Evolutionary conservation across 2,888 invertebrate species (phyloP).

Genomic region (Drepana falcataria): DNA sequence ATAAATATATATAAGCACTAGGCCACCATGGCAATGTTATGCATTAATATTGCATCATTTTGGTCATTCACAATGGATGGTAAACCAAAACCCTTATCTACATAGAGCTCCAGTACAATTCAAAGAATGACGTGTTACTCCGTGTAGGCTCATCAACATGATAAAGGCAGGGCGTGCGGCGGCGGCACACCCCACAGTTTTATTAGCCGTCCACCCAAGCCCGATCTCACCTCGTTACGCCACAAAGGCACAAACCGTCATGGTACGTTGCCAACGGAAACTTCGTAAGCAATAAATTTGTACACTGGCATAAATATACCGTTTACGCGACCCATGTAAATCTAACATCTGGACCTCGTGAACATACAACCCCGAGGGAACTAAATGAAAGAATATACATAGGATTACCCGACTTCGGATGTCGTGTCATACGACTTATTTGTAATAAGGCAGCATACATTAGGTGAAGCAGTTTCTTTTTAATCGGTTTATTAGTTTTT

Average conservation of each 20-base stretch:
- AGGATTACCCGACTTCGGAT: no score
- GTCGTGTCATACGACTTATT: no score
- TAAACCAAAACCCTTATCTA: no score
- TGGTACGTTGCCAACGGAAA: constrained; percentile 24
- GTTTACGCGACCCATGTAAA: constrained; percentile 15
- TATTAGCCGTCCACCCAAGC: constrained; percentile 48
- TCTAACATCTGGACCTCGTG: constrained; percentile 16
- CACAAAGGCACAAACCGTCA: constrained; percentile 34
- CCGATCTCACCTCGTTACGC: constrained; percentile 10
- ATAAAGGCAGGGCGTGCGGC: constrained; percentile 45
- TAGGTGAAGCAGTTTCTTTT: no score
- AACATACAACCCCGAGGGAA: neutral
- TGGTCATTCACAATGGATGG: no score
- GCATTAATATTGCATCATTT: no score
- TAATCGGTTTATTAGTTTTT: no score
- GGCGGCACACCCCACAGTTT: constrained; percentile 56
- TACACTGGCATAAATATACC: constrained; percentile 23
- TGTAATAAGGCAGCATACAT: no score
- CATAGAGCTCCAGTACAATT: neutral
- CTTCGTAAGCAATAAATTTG: constrained; percentile 30
- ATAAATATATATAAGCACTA: no score
- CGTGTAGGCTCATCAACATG: constrained; percentile 53
- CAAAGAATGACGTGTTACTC: constrained; percentile 9
- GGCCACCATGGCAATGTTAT: no score
- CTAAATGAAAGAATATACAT: no score